Evolutionary conservation across 2,113 vertebrate species (phyloP).

Genomic region (Psilopsiagon aymara): DNA sequence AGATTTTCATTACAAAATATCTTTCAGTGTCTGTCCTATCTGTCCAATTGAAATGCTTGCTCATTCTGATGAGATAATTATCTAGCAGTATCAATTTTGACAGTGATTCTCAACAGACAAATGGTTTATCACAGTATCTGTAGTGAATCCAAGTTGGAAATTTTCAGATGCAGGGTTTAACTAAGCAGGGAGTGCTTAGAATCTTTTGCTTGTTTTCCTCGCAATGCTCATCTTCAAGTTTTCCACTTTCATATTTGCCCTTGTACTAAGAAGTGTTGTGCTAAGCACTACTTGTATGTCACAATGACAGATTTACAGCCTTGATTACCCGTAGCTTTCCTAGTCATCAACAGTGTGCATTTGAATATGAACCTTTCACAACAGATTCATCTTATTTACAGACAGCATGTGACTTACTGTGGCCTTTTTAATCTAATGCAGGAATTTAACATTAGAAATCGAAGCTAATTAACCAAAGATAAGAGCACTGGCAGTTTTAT

Average conservation of each 20-base stretch:
- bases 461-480: conserved; percentile 54
- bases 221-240: not conserved
- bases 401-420: not conserved
- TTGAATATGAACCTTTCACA: conserved; percentile 46
- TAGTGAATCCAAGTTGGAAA: not conserved
- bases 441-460: conserved; percentile 48
- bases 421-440: conserved; percentile 41
- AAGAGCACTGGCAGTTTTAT: conserved; percentile 35
- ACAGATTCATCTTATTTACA: conserved; percentile 47
- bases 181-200: not conserved
- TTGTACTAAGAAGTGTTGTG: not conserved
- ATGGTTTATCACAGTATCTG: not conserved
- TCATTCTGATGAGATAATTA: conserved; percentile 24
- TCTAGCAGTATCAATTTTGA: not conserved
- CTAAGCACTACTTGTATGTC: not conserved
- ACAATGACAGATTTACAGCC: conserved; percentile 26
- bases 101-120: not conserved
- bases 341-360: conserved; percentile 14
- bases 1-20: conserved; percentile 3
- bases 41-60: not conserved
- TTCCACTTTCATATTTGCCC: not conserved
- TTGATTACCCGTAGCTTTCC: not conserved
- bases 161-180: not conserved
- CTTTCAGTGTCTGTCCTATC: not conserved
- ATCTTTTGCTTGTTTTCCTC: not conserved